Percentiles rank a stretch among this genome's conserved stretches.
Conservation (phyloP, 1,140 invertebrate species). For the Vollenhovia emeryi region DNA sequence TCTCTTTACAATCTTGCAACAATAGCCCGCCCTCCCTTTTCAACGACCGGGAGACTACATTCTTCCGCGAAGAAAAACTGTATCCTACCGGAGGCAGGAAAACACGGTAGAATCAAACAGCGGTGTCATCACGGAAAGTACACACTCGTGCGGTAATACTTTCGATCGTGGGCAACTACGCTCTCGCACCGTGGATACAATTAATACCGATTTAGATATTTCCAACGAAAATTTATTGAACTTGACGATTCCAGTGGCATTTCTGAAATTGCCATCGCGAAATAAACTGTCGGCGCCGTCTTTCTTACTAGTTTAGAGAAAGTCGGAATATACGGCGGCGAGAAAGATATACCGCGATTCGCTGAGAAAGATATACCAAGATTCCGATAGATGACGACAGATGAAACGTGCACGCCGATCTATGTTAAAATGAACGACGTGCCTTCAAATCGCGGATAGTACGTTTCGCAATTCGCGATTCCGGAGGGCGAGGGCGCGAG, state of each 20-base stretch:
- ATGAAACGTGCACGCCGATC: slow-evolving; percentile 22
- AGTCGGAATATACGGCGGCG: neutral
- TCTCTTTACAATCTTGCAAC: slow-evolving; percentile 43
- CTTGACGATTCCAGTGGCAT: neutral
- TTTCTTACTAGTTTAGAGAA: neutral
- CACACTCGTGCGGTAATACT: neutral
- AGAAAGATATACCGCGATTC: too few species aligned
- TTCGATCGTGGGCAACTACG: neutral
- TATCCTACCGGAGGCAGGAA: slow-evolving; percentile 13
- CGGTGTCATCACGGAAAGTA: slow-evolving; percentile 1
- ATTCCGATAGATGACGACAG: neutral
- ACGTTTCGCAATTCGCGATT: slow-evolving; percentile 49
- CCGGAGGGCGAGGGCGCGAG: slow-evolving; percentile 15
- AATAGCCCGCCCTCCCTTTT: slow-evolving; percentile 37
- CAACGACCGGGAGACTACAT: slow-evolving; percentile 45
- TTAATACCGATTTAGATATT: neutral
- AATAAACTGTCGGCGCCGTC: neutral
- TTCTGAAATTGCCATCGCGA: neutral
- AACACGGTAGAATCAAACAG: slow-evolving; percentile 15
- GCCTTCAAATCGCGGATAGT: slow-evolving; percentile 42
- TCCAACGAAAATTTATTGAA: neutral
- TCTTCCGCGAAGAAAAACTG: slow-evolving; percentile 47
- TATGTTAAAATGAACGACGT: slow-evolving; percentile 43
- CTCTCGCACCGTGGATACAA: neutral
- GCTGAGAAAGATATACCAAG: neutral